A percentile compares a stretch with the other conserved stretches of the same genome.
These are phyloP conservation scores for Anthopleura sola DNA, from an alignment of 64 coral and sea anemone genomes.

Conservation along the genomic window DNA sequence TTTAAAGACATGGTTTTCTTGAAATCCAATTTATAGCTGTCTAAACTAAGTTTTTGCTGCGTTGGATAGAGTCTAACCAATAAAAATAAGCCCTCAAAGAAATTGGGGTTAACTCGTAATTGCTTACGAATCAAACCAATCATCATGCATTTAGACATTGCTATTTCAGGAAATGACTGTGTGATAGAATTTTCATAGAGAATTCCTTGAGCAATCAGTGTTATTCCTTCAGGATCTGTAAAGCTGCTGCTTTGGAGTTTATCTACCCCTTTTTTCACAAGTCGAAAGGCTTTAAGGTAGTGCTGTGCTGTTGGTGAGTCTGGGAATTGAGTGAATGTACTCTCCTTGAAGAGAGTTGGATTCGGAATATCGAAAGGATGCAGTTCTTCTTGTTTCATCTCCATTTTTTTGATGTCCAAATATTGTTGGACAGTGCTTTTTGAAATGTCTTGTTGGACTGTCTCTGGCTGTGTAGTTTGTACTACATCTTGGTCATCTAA, in stretches of 20 bases:
- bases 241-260: conserved; percentile 64
- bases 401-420: not conserved
- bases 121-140: not conserved
- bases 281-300: conserved; percentile 67
- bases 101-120: conserved; percentile 1
- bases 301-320: conserved; percentile 69
- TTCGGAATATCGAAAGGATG: conserved; percentile 55
- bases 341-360: conserved; percentile 48
- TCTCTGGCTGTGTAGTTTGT: conserved; percentile 12
- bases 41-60: not conserved
- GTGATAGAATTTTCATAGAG: conserved; percentile 53
- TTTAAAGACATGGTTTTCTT: conserved; percentile 16
- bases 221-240: conserved; percentile 53
- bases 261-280: conserved; percentile 55
- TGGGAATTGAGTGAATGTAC: conserved; percentile 47
- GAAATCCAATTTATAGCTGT: conserved; percentile 22
- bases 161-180: conserved; percentile 32
- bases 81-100: conserved; percentile 67
- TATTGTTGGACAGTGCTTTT: not conserved
- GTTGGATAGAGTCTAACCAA: not conserved
- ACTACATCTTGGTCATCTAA: not conserved
- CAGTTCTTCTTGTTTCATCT: not conserved
- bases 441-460: not conserved
- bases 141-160: no score
- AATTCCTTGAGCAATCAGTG: conserved; percentile 41